These are phyloP conservation scores for Drosophila yooni DNA, from an alignment of 2,888 invertebrate species.

Conservation along the genomic window DNA sequence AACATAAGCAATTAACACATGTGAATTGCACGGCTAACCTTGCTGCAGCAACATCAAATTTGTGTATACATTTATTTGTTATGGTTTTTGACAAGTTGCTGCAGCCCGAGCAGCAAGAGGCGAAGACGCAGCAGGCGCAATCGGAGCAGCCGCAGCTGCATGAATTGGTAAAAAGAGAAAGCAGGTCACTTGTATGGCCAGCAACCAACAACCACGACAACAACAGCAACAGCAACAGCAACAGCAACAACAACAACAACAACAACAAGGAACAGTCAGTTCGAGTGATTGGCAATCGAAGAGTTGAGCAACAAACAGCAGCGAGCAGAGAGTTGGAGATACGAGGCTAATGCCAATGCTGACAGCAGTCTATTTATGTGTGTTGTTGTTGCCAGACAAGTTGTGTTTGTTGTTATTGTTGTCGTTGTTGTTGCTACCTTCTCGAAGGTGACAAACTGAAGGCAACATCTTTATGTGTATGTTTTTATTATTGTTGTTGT, in stretches of 20 bases:
- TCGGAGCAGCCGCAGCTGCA: constrained; percentile 40
- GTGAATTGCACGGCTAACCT: constrained; percentile 67
- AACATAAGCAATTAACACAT: constrained; percentile 62
- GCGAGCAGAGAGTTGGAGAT: constrained; percentile 35
- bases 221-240: constrained; percentile 9
- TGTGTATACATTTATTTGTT: constrained; percentile 11
- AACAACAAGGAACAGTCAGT: constrained; percentile 32
- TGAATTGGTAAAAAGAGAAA: constrained; percentile 82
- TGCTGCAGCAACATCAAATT: constrained; percentile 18
- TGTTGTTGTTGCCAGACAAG: constrained; percentile 4
- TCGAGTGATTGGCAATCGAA: constrained; percentile 77
- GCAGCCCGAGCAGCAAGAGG: constrained; percentile 20
- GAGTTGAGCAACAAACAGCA: constrained; percentile 69
- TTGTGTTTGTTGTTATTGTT: constrained; percentile 4
- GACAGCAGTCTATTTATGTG: constrained; percentile 33
- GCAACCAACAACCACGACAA: constrained; percentile 15
- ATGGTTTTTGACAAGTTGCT: constrained; percentile 49
- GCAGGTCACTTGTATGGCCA: constrained; percentile 84
- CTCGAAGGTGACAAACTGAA: constrained; percentile 74
- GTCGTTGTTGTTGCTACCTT: constrained; percentile 40
- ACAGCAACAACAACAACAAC: constrained; percentile 1
- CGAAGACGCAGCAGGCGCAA: constrained; percentile 17
- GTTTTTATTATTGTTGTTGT: neutral
- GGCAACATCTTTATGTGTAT: constrained; percentile 43
- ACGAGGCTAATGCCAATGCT: constrained; percentile 68